phyloP scores from a whole-genome alignment of 2,888 invertebrate genomes.

The Sympetrum striolatum region DNA sequence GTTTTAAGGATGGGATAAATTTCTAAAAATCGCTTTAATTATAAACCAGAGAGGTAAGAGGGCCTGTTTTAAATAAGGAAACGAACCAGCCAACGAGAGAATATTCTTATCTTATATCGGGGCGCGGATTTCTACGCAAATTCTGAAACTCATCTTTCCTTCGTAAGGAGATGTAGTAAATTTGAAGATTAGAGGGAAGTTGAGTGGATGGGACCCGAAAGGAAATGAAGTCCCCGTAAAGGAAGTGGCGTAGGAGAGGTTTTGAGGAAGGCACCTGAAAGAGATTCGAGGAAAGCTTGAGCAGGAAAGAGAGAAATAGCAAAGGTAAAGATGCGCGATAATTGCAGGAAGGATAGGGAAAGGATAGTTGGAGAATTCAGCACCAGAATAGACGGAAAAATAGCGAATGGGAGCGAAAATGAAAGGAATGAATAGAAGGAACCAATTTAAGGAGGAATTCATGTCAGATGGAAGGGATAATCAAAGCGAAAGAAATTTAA shows the following conservation, averaged over 20 bases:
- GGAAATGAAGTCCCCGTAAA: slow-evolving; percentile 10
- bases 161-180: slow-evolving; percentile 1
- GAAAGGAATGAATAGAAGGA: background rate
- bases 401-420: background rate
- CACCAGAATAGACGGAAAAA: background rate
- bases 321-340: background rate
- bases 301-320: background rate
- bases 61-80: no score
- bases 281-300: background rate
- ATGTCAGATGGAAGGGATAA: background rate
- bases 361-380: background rate
- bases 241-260: background rate
- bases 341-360: background rate
- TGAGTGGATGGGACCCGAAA: background rate
- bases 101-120: no score
- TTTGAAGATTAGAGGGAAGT: background rate
- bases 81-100: no score
- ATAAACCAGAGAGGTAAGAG: no score
- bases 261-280: background rate
- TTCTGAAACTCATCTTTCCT: background rate
- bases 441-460: background rate
- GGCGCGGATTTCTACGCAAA: background rate
- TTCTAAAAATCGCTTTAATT: no score
- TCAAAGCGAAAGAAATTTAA: background rate
- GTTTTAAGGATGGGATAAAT: no score